These are phyloP conservation scores for Axis porcinus DNA, from an alignment of 2,113 vertebrate species.

Conservation along the genomic window DNA sequence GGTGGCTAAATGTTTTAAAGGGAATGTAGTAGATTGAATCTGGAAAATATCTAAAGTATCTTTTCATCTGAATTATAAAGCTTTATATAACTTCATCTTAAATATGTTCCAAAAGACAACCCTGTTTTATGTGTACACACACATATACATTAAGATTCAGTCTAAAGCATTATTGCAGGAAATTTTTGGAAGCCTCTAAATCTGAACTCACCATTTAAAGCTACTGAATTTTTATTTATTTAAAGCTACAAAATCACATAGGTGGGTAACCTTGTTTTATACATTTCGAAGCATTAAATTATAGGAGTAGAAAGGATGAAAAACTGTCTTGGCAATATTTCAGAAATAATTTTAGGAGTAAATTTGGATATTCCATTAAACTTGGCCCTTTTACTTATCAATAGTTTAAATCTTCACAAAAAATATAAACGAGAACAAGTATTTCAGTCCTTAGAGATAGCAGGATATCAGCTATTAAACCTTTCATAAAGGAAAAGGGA, in stretches of 20 bases:
- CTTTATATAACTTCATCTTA: conserved; percentile 42
- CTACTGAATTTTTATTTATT: neutral
- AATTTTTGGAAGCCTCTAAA: conserved; percentile 9
- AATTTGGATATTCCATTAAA: neutral
- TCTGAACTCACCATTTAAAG: neutral
- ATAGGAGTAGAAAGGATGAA: neutral
- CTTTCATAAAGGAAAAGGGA: conserved; percentile 25
- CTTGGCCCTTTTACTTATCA: neutral
- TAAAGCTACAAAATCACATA: neutral
- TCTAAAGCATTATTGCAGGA: neutral
- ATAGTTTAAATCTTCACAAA: neutral
- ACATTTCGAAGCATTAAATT: neutral
- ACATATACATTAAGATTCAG: neutral
- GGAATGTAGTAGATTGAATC: neutral
- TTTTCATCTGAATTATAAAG: conserved; percentile 42
- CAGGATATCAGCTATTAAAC: neutral
- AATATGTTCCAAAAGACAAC: neutral
- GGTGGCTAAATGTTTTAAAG: conserved; percentile 49
- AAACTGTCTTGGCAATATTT: neutral
- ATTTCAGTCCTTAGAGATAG: neutral
- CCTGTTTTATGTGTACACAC: neutral
- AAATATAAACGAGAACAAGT: neutral
- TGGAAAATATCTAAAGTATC: conserved; percentile 36
- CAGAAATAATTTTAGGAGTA: neutral
- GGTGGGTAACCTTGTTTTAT: neutral